phyloP scores from a whole-genome alignment of 2,113 vertebrate species.

The Anser brachyrhynchus region DNA sequence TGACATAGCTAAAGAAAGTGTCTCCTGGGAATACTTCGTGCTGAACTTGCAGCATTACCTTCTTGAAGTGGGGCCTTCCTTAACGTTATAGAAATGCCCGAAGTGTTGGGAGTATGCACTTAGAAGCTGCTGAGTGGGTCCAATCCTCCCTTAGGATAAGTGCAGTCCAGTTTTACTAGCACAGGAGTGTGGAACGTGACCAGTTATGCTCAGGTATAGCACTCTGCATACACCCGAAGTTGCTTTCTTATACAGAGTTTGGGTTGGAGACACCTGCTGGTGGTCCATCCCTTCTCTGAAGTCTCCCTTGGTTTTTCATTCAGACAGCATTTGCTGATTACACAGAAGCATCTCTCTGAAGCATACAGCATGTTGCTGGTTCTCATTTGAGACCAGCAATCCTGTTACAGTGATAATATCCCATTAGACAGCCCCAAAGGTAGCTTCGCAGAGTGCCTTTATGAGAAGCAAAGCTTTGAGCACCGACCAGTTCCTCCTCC shows the following conservation, averaged over 20 bases:
- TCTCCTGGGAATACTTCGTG: background rate
- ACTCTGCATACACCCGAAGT: background rate
- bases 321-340: background rate
- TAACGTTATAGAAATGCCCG: background rate
- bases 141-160: background rate
- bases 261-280: background rate
- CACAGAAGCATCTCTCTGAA: background rate
- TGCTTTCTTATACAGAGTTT: background rate
- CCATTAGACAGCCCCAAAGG: background rate
- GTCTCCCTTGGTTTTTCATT: background rate
- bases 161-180: background rate
- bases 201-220: background rate
- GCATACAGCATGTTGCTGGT: background rate
- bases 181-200: background rate
- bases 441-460: background rate
- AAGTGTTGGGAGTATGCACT: background rate
- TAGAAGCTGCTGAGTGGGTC: background rate
- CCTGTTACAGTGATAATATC: background rate
- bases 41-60: background rate
- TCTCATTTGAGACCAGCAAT: constrained; percentile 1
- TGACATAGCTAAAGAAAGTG: background rate
- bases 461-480: background rate
- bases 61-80: background rate
- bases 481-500: background rate
- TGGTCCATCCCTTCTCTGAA: background rate